Evolutionary conservation across 2,888 invertebrate species (phyloP), one percentile per base, ranked within the genome.

Genomic region (Drymonia ruficornis): DNA sequence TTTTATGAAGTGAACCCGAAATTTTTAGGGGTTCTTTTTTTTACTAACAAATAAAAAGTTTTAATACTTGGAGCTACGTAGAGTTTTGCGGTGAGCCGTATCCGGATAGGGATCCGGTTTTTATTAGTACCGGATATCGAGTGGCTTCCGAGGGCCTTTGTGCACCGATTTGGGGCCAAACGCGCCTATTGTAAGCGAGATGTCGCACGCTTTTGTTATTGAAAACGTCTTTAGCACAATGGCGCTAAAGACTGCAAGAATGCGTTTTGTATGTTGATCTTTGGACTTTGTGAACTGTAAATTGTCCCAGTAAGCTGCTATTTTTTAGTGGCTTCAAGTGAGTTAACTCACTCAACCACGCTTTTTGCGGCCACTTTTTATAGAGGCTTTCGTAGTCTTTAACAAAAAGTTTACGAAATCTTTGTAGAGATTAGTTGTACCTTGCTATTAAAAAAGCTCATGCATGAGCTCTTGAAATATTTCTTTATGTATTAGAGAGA

Each of bases 51-150:
- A 80, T 82, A 75, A 74, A 76, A 31, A 44, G 43, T 54, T 38
- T 58, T 57, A 52, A 56, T 50, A 38, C 49, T 75, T 74, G 70
- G 73, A 72, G 74, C 70, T 67, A 70, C 62, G 58, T 45, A 31
- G 65, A 72, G 72, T 72, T 77, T 80, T 80, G 85, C 74, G 81
- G 83, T 77, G 75, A 79, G 28, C 81, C 76, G 80, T 79, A 83
- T 89, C 89, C 89, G 79, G 82, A 70, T 74, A 78, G 71, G 72
- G 81, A 87, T 90, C 89, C 89, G 88, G 87, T 84, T 87, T 87
- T 85, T 88, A 89, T 89, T 89, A 86, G 84, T 59, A 81, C 65
- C 78, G 77, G 81, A 76, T 87, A 89, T 89, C 83, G 86, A 89
- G 88, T 89, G 86, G 87, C 84, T 88, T 87, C 83, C 83, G 81